Evolutionary conservation across 2,113 vertebrate species (phyloP), one percentile per base, ranked within the genome.

Genomic region (Erinaceus europaeus): DNA sequence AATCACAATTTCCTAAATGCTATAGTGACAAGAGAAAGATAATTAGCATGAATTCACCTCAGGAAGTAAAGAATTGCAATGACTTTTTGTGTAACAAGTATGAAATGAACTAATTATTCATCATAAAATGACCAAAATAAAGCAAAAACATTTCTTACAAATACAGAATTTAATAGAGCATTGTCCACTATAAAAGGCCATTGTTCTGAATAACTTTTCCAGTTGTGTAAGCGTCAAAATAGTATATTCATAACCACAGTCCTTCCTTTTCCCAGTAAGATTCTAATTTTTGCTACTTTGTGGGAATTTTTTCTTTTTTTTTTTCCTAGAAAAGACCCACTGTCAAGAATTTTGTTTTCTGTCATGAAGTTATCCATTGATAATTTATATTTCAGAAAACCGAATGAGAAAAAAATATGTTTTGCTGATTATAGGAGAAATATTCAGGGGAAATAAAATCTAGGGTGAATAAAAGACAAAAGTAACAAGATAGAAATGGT

Each of bases 161-260:
- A 88, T 8, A 14, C 65, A 93, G 62, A 88, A 95, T 93, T 77
- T 92, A 94, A 94, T 59, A 72, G 81, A 48, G 53, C 85, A 94
- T 82, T 94, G 81, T 94, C 92, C 42, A 42, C 81, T 82, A 88
- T 86, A 95, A 96, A 96, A 94, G 74, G 74, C 87, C 67, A 53
- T 90, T 96, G 80, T 96, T 95, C 94, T 92, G 82, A 71, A 64
- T 44, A 93, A 94, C 88, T 95, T 91, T 83, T 87, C 27, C 76
- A 86, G 62, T 91, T 93, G 18, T 27, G 61, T 25, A 90, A 94
- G 65, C 61, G 93, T 84, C 91, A 93, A 83, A 86, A 95, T 89
- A 72, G 38, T 76, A 57, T 91, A 46, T 67, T 94, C 1, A 20
- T 55, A 92, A 80, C 79, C 89, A 95, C 84, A 94, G 53, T 12